Conservation (phyloP, 2,888 invertebrate species). For the Oligia latruncula region DNA sequence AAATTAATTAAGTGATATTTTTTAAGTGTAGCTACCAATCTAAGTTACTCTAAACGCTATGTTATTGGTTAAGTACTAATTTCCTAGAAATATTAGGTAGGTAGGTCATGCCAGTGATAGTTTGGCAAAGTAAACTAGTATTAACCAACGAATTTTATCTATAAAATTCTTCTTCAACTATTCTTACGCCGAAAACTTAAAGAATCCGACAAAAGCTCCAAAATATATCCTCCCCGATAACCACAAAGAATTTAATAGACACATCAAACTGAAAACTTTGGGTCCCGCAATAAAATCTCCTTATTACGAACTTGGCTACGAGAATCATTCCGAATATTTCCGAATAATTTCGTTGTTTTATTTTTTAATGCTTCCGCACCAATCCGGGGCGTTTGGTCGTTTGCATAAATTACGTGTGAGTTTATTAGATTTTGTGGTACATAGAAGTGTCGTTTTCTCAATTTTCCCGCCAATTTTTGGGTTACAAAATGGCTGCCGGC, state of each 20-base stretch:
- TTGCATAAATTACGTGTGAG: constrained; percentile 81
- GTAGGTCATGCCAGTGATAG: constrained; percentile 33
- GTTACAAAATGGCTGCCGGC: constrained; percentile 84
- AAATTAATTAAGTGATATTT: background rate
- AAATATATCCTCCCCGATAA: constrained; percentile 69
- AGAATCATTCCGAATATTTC: constrained; percentile 69
- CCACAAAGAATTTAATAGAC: constrained; percentile 82
- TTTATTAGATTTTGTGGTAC: constrained; percentile 70
- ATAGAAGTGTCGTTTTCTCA: constrained; percentile 87
- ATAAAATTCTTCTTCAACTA: constrained; percentile 71
- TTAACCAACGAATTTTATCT: constrained; percentile 63
- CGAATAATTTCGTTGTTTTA: constrained; percentile 74
- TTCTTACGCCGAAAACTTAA: constrained; percentile 69
- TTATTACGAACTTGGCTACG: constrained; percentile 71
- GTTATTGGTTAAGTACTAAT: background rate
- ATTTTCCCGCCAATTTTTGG: constrained; percentile 87
- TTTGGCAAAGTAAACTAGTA: constrained; percentile 54
- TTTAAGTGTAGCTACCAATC: background rate
- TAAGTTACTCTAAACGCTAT: background rate
- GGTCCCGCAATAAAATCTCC: constrained; percentile 74
- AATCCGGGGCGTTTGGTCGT: constrained; percentile 71
- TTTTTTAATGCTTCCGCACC: constrained; percentile 78
- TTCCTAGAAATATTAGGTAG: constrained; percentile 26
- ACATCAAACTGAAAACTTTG: constrained; percentile 79
- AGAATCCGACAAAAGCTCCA: constrained; percentile 68